A percentile compares a stretch with the other conserved stretches of the same genome.
phyloP scores from a whole-genome alignment of 1,140 invertebrate genomes.

The Pogonomyrmex californicus region DNA sequence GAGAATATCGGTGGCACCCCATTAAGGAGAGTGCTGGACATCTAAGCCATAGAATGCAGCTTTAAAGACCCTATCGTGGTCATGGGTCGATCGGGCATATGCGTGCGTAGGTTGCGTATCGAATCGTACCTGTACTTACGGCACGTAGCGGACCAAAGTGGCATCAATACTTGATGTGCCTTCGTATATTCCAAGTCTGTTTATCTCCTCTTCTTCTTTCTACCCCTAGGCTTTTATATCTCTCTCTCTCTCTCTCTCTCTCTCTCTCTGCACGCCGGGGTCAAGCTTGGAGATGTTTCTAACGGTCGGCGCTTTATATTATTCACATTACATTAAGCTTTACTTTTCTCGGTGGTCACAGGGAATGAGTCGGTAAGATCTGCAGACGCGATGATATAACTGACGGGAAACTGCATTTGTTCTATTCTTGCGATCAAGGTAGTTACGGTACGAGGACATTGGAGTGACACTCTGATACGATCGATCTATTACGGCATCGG shows the following conservation, averaged over 20 bases:
- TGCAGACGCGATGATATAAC: constrained; percentile 36
- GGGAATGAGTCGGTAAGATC: constrained; percentile 54
- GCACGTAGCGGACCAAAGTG: constrained; percentile 69
- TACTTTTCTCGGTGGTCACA: constrained; percentile 80
- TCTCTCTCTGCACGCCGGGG: not conserved
- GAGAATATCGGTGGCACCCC: constrained; percentile 81
- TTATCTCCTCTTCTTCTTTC: constrained; percentile 6
- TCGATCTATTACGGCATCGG: constrained; percentile 48
- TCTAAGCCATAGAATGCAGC: constrained; percentile 64
- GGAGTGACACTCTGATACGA: constrained; percentile 53
- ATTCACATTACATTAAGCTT: constrained; percentile 84
- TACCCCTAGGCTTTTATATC: not conserved
- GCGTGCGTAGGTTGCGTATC: constrained; percentile 61
- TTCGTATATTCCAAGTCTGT: constrained; percentile 44
- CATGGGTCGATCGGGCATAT: constrained; percentile 4
- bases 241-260: not conserved
- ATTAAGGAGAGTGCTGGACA: constrained; percentile 84
- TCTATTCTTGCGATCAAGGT: constrained; percentile 26
- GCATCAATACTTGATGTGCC: constrained; percentile 83
- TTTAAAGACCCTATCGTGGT: constrained; percentile 47
- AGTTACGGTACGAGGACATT: not conserved
- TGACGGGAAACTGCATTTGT: not conserved
- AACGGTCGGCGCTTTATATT: constrained; percentile 83
- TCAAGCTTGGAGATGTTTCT: constrained; percentile 57
- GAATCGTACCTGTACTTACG: constrained; percentile 59